Conservation (phyloP, 2,888 invertebrate genomes). For the Sycophila texana region DNA sequence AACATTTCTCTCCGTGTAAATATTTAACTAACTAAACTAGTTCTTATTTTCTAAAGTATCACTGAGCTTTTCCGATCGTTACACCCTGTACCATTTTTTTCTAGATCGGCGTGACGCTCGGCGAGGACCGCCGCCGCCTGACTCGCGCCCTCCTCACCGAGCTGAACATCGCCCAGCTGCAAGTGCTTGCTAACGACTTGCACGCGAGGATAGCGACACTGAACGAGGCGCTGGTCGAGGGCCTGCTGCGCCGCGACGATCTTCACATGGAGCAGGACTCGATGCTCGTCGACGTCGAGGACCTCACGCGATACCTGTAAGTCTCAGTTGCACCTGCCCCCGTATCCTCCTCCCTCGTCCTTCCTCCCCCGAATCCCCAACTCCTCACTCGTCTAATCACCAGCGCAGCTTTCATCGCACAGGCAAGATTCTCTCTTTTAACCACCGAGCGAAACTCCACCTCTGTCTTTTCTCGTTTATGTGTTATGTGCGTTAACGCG, state of each 20-base stretch:
- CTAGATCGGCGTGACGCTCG: slow-evolving; percentile 87
- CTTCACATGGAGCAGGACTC: slow-evolving; percentile 98
- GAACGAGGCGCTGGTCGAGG: slow-evolving; percentile 92
- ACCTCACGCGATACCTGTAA: slow-evolving; percentile 92
- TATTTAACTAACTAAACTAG: too few species aligned
- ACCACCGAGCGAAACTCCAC: slow-evolving; percentile 3
- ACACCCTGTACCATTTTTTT: slow-evolving; percentile 53
- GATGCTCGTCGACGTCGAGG: slow-evolving; percentile 97
- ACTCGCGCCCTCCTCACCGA: slow-evolving; percentile 91
- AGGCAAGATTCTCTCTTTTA: background rate
- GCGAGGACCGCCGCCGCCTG: slow-evolving; percentile 88
- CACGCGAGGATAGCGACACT: slow-evolving; percentile 95
- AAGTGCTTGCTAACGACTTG: slow-evolving; percentile 95
- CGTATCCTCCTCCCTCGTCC: background rate
- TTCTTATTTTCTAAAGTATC: too few species aligned
- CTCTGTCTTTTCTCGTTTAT: background rate
- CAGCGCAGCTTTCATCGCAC: slow-evolving; percentile 22
- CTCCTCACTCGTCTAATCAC: background rate
- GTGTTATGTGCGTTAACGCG: background rate
- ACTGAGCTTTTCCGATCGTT: too few species aligned
- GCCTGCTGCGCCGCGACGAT: slow-evolving; percentile 94
- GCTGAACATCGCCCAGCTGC: slow-evolving; percentile 94
- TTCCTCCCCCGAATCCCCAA: background rate
- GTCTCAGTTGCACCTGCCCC: slow-evolving; percentile 69
- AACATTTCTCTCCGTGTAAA: too few species aligned